A percentile compares a stretch with the other conserved stretches of the same genome.
phyloP scores from a whole-genome alignment of 2,797 vertebrate genomes.

The Serranus cabrilla region DNA sequence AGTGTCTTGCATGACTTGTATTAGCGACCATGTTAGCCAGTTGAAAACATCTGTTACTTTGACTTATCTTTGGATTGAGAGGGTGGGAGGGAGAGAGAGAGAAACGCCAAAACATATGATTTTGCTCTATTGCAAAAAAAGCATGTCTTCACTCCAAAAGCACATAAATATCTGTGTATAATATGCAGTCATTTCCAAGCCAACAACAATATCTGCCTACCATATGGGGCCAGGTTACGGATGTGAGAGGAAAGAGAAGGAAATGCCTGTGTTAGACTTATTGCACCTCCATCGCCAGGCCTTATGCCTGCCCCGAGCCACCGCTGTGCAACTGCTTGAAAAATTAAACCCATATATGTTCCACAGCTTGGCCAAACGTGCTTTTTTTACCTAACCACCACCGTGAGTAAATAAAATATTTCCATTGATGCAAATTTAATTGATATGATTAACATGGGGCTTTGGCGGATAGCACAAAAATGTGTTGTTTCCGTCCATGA shows the following conservation, averaged over 20 bases:
- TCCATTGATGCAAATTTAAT: constrained; percentile 64
- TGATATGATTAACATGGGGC: constrained; percentile 57
- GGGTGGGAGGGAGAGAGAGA: constrained; percentile 12
- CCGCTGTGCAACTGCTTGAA: constrained; percentile 61
- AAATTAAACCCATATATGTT: constrained; percentile 59
- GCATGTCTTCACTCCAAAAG: constrained; percentile 71
- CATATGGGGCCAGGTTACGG: constrained; percentile 86
- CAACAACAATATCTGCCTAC: constrained; percentile 88
- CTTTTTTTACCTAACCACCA: constrained; percentile 7
- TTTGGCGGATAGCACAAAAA: constrained; percentile 54
- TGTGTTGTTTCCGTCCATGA: constrained; percentile 54
- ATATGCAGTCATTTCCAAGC: constrained; percentile 69
- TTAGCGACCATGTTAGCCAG: constrained; percentile 72
- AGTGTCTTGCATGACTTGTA: constrained; percentile 72
- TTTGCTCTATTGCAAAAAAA: constrained; percentile 70
- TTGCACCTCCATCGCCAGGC: constrained; percentile 73
- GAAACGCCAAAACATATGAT: constrained; percentile 75
- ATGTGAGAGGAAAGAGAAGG: constrained; percentile 75
- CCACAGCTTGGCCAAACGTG: constrained; percentile 13
- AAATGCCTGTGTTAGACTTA: constrained; percentile 85
- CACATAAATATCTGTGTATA: constrained; percentile 84
- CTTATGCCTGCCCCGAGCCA: constrained; percentile 58
- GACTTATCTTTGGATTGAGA: constrained; percentile 67
- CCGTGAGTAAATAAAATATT: constrained; percentile 56
- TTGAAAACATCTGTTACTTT: constrained; percentile 75